Percentiles rank a stretch among this genome's conserved stretches.
These are phyloP conservation scores for Neostethus bicornis DNA, from an alignment of 2,797 vertebrate genomes.

Conservation along the genomic window DNA sequence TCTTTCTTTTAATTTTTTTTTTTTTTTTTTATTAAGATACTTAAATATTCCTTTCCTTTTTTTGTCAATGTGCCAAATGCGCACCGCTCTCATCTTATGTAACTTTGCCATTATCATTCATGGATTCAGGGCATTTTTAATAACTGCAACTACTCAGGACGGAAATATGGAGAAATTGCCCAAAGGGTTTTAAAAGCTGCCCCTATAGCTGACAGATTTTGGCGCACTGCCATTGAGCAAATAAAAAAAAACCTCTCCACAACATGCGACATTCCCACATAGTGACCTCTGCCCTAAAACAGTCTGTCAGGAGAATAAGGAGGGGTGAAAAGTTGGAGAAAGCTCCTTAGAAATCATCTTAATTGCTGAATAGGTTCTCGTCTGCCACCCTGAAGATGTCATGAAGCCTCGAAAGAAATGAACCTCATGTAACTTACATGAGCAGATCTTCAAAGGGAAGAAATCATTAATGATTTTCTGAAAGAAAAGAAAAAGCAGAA, in stretches of 20 bases:
- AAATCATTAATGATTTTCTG: constrained; percentile 28
- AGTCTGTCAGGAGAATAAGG: constrained; percentile 8
- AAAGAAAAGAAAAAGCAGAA: constrained; percentile 14
- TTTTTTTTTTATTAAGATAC: constrained; percentile 34
- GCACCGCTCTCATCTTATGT: constrained; percentile 47
- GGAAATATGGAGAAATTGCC: not conserved
- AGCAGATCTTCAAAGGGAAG: constrained; percentile 52
- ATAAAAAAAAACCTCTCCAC: constrained; percentile 3
- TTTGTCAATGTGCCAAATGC: constrained; percentile 59
- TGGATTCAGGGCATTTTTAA: constrained; percentile 40
- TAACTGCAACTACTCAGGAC: constrained; percentile 18
- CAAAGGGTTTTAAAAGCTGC: not conserved
- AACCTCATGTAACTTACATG: constrained; percentile 43
- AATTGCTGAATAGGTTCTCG: constrained; percentile 30
- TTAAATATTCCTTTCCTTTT: not conserved
- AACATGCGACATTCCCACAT: constrained; percentile 52
- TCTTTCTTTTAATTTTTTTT: too few species aligned
- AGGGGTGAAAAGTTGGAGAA: constrained; percentile 10
- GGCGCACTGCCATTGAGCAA: constrained; percentile 16
- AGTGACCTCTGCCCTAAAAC: constrained; percentile 53
- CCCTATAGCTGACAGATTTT: not conserved
- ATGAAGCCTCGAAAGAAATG: constrained; percentile 25
- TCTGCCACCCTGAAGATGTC: constrained; percentile 18
- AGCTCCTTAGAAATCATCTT: constrained; percentile 18
- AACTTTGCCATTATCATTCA: constrained; percentile 53